Evolutionary conservation across 2,797 vertebrate species (phyloP).

Genomic region (Dermochelys coriacea): DNA sequence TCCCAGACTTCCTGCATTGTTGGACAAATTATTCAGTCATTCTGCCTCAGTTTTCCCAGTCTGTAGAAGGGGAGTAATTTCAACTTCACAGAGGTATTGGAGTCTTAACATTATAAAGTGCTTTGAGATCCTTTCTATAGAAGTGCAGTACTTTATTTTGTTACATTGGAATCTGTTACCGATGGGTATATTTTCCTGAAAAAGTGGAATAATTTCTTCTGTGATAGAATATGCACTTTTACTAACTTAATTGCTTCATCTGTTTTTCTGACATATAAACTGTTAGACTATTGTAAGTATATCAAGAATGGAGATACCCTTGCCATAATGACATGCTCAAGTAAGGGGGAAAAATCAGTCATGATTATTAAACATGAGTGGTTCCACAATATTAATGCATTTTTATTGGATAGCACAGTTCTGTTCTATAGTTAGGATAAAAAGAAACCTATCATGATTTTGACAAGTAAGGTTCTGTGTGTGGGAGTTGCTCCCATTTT

Average conservation of each 20-base stretch:
- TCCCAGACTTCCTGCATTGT: neutral
- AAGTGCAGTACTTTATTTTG: neutral
- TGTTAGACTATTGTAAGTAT: neutral
- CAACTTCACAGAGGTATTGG: neutral
- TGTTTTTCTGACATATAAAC: neutral
- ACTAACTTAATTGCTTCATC: neutral
- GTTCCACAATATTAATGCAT: neutral
- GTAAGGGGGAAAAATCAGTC: neutral
- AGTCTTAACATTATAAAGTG: neutral
- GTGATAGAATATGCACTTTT: neutral
- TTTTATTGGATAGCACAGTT: neutral
- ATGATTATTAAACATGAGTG: neutral
- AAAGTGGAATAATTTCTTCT: neutral
- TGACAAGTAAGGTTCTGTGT: neutral
- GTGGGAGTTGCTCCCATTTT: neutral
- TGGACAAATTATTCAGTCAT: neutral
- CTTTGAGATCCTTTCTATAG: neutral
- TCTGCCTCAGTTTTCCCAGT: neutral
- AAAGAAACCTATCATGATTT: neutral
- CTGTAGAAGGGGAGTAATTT: neutral
- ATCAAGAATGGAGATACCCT: neutral
- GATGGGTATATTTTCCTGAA: neutral
- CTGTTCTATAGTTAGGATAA: neutral
- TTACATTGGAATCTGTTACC: neutral
- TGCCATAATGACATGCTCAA: neutral